These are phyloP conservation scores for Aegotheles bennettii DNA, from an alignment of 2,113 vertebrate species.

Conservation along the genomic window DNA sequence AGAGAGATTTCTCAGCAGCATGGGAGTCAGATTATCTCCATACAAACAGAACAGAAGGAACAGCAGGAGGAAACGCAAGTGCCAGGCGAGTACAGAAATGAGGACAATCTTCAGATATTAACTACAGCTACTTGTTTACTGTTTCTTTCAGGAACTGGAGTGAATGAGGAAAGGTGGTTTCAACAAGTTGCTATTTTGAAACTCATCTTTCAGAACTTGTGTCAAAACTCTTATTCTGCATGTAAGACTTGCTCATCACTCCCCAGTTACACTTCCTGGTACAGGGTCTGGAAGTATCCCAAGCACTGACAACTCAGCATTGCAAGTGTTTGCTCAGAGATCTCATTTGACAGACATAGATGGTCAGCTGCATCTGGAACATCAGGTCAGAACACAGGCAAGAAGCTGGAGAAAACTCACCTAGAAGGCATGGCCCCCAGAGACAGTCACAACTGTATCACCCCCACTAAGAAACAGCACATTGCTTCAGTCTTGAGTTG, in stretches of 20 bases:
- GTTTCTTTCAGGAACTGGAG: neutral
- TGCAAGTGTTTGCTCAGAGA: neutral
- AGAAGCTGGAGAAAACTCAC: neutral
- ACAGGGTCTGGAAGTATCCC: neutral
- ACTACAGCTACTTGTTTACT: neutral
- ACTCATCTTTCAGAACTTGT: neutral
- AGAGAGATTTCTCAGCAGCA: neutral
- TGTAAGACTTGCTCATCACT: neutral
- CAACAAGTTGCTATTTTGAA: neutral
- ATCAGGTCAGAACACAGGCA: neutral
- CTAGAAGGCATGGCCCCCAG: neutral
- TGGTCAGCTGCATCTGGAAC: neutral
- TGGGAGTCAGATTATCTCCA: neutral
- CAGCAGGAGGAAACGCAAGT: neutral
- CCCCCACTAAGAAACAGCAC: neutral
- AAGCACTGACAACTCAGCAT: neutral
- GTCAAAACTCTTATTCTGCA: neutral
- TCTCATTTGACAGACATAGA: neutral
- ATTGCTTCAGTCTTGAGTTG: neutral
- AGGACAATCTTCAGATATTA: neutral
- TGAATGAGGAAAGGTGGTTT: neutral
- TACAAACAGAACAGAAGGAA: neutral
- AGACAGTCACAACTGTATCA: neutral
- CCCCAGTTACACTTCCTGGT: neutral
- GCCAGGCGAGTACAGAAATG: neutral